Conservation (phyloP, 2,113 vertebrate species). For the Hippocampus guttulatus region DNA sequence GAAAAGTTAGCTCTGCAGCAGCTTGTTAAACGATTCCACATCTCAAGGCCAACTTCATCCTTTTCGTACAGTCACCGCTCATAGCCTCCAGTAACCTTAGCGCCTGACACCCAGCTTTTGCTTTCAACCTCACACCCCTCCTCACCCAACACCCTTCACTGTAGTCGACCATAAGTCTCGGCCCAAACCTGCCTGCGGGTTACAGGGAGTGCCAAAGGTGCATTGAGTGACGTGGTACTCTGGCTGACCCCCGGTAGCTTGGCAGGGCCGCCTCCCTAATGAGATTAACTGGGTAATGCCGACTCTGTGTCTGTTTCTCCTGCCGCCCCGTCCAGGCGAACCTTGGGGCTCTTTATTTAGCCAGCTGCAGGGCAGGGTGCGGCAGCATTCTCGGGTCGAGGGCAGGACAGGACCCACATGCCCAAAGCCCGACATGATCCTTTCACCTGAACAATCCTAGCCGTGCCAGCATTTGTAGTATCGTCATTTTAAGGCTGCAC, state of each 20-base stretch:
- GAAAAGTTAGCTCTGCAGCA: constrained; percentile 27
- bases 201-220: constrained; percentile 71
- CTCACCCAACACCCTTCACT: constrained; percentile 32
- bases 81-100: not conserved
- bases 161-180: constrained; percentile 34
- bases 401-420: constrained; percentile 66
- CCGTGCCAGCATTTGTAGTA: constrained; percentile 21
- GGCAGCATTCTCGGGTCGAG: constrained; percentile 74
- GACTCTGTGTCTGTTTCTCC: constrained; percentile 75
- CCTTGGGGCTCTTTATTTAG: constrained; percentile 73
- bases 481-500: constrained; percentile 18
- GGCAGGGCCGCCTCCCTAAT: constrained; percentile 74
- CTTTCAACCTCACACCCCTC: constrained; percentile 23
- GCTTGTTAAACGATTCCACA: constrained; percentile 64
- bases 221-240: constrained; percentile 76
- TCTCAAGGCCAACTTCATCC: constrained; percentile 47
- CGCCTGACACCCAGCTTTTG: constrained; percentile 18
- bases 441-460: not conserved
- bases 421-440: constrained; percentile 36
- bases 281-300: constrained; percentile 78
- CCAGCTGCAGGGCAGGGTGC: constrained; percentile 65
- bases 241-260: constrained; percentile 75
- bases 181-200: constrained; percentile 55
- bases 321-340: constrained; percentile 62
- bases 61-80: constrained; percentile 40